Base-by-base conservation (phyloP, 2,888 invertebrate genomes). In the Ophioninae sp. region DNA sequence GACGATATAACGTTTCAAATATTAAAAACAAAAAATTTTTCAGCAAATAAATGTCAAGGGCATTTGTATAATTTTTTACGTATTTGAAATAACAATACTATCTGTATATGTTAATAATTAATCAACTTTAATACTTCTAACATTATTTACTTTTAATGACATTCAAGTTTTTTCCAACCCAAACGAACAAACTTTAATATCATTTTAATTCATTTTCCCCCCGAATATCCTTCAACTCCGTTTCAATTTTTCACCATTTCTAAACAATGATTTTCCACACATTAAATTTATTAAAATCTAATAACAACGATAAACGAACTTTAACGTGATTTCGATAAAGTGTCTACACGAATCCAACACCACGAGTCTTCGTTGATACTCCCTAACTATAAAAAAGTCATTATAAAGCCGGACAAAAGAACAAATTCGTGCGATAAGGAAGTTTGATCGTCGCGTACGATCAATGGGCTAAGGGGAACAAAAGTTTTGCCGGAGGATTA, bases 401-500 rank as follows among this genome's bases (percentile, higher is more conserved):
- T 68, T 69, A 74, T 59, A 67, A 73, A 56, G 75, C 62, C 67
- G 17, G 30, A 74, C 59, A 50, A 74, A 82, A 39, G 80, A 57
- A 37, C 50, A 23, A 57, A 62, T 73, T 56, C 59, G 17, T 50
- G 69, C n/a, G 70, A 74, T 82, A 78, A 82, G 20, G 64, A 78
- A 68, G 59, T 75, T 75, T 59, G 65, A 82, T 73, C 77, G 68
- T 79, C 57, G 64, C 62, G 39, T 79, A 65, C 64, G 74, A 79
- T 83, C 76, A 68, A 30, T 50, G 62, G 30, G 50, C 37, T 23
- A 44, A 21, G 44, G 21, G 21, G 62, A 64, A 74, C 62, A 83
- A 83, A 78, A 81, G 72, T 13, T 41, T 21, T 20, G 73, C 61
- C 44, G n/a, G 56, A 75, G 81, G 78, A 75, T 79, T 72, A 72